Conservation (phyloP, 2,797 vertebrate genomes). For the Eidolon dupreanum region DNA sequence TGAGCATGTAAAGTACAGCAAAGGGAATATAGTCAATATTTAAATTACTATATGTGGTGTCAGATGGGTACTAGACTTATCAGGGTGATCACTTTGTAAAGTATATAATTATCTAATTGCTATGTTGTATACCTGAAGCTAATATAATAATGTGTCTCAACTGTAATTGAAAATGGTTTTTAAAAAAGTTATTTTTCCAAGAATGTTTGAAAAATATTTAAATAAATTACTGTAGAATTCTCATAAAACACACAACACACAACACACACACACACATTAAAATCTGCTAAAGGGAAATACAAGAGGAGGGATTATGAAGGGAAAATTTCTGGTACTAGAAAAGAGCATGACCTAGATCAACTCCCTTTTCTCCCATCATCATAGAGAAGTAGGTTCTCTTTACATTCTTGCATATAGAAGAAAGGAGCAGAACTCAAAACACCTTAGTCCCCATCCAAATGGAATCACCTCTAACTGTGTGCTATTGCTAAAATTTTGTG, state of each 20-base stretch:
- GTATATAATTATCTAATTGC: not conserved
- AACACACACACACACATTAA: not conserved
- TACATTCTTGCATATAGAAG: not conserved
- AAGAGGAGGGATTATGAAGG: not conserved
- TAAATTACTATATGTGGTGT: not conserved
- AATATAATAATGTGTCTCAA: not conserved
- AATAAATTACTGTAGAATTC: not conserved
- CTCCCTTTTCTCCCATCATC: fast-evolving
- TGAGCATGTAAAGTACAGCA: not conserved
- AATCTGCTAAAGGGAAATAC: not conserved
- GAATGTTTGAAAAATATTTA: not conserved
- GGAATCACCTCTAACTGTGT: not conserved
- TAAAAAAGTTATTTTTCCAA: not conserved
- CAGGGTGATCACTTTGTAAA: not conserved
- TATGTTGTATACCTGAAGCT: not conserved
- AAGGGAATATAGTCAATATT: not conserved
- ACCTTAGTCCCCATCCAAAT: fast-evolving
- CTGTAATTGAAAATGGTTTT: not conserved
- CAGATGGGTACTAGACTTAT: not conserved
- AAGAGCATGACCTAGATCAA: not conserved
- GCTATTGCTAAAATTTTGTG: not conserved
- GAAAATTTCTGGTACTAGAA: not conserved
- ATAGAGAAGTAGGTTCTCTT: not conserved
- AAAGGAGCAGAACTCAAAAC: not conserved
- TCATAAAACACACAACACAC: not conserved